These are phyloP conservation scores for Scaptomyza graminum DNA, from an alignment of 1,140 invertebrate species.

Conservation along the genomic window DNA sequence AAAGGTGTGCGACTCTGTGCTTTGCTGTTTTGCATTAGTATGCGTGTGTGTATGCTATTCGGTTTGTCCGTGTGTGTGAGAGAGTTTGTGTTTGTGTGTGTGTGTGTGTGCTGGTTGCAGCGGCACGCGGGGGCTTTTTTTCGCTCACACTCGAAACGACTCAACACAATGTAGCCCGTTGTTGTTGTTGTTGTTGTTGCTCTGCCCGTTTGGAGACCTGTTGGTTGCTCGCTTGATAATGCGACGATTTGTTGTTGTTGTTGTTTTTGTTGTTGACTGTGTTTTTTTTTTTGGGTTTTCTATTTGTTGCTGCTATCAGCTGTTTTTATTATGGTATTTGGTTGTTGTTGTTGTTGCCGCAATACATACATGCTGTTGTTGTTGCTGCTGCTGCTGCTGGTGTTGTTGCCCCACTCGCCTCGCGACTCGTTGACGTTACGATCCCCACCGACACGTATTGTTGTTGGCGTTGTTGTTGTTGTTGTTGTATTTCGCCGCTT, in stretches of 20 bases:
- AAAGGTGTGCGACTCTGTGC: slow-evolving; percentile 76
- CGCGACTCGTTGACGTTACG: slow-evolving; percentile 47
- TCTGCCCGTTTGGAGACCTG: slow-evolving; percentile 73
- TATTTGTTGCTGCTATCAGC: slow-evolving; percentile 76
- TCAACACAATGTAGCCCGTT: slow-evolving; percentile 21
- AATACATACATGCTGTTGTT: slow-evolving; percentile 63
- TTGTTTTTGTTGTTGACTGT: slow-evolving; percentile 47
- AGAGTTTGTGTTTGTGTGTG: slow-evolving; percentile 11
- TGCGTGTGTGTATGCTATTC: slow-evolving; percentile 24
- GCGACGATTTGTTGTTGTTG: slow-evolving; percentile 60
- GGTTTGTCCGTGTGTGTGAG: slow-evolving; percentile 1
- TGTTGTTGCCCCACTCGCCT: slow-evolving; percentile 54
- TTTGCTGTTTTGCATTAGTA: slow-evolving; percentile 42
- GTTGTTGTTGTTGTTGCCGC: slow-evolving; percentile 58
- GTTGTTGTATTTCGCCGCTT: slow-evolving; percentile 69
- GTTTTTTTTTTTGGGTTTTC: slow-evolving; percentile 45
- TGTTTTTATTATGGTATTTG: slow-evolving; percentile 71
- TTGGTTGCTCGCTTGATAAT: slow-evolving; percentile 79
- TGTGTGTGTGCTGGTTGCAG: slow-evolving; percentile 64
- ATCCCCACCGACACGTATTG: slow-evolving; percentile 58
- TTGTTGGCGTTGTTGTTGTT: slow-evolving; percentile 51
- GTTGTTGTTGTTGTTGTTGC: slow-evolving; percentile 34
- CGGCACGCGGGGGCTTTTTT: slow-evolving; percentile 75
- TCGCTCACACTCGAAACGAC: slow-evolving; percentile 50
- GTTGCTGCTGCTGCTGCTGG: slow-evolving; percentile 38